Percentiles rank a stretch among this genome's conserved stretches.
Evolutionary conservation across 1,140 invertebrate species (phyloP).

Genomic region (Euglossa dilemma): DNA sequence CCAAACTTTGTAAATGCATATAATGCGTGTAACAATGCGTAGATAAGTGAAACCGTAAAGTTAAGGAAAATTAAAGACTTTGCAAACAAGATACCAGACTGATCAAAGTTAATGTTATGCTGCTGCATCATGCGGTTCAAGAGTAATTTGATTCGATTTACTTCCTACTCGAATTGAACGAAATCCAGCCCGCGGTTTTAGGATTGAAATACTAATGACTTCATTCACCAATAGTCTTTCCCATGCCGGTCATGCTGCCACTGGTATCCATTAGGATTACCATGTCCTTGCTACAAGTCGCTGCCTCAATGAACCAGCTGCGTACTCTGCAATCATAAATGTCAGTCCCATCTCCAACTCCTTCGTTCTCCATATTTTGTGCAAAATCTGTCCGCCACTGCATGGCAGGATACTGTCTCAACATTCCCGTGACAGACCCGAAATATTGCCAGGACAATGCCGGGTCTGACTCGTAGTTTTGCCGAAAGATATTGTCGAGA

Average conservation of each 20-base stretch:
- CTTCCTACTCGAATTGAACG: not conserved
- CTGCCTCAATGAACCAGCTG: constrained; percentile 98
- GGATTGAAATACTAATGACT: not conserved
- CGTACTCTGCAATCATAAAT: constrained; percentile 93
- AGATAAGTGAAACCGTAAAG: not conserved
- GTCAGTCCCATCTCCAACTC: constrained; percentile 78
- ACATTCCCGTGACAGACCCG: constrained; percentile 94
- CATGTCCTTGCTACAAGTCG: constrained; percentile 98
- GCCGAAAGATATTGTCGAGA: constrained; percentile 91
- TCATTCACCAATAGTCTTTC: constrained; percentile 87
- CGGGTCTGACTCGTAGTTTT: constrained; percentile 94
- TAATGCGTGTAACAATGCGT: not conserved
- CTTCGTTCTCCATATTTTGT: constrained; percentile 71
- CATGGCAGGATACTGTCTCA: constrained; percentile 93
- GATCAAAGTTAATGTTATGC: not conserved
- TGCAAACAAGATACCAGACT: not conserved
- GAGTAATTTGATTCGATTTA: not conserved
- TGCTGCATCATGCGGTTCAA: not conserved
- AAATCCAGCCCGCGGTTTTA: not conserved
- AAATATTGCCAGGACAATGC: constrained; percentile 98
- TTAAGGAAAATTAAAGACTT: not conserved
- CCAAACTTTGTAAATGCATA: not conserved
- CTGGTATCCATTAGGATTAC: constrained; percentile 97
- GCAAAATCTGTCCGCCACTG: constrained; percentile 76
- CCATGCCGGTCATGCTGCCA: constrained; percentile 98